phyloP scores from a whole-genome alignment of 2,113 vertebrate species.

The Tretioscincus oriximinensis region DNA sequence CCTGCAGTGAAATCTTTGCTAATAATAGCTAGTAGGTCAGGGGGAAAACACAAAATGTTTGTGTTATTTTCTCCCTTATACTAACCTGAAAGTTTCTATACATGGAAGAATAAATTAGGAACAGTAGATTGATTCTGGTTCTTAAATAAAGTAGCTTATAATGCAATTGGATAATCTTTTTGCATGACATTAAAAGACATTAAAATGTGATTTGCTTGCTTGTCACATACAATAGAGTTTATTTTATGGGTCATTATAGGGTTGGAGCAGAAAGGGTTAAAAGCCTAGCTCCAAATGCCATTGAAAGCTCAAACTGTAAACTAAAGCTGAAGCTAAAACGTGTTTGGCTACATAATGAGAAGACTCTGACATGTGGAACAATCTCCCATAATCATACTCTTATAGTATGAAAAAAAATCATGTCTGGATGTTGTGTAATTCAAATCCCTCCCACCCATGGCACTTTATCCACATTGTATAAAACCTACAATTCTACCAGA shows the following conservation, averaged over 20 bases:
- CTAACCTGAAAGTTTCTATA: conserved; percentile 21
- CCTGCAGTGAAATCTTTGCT: conserved; percentile 48
- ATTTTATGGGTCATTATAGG: neutral
- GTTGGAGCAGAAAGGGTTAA: neutral
- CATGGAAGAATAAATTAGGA: neutral
- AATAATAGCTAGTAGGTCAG: conserved; percentile 52
- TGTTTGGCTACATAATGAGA: no score
- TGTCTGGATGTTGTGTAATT: no score
- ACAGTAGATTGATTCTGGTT: neutral
- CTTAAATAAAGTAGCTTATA: no score
- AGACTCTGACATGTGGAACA: no score
- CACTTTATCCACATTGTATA: no score
- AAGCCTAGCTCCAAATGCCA: no score
- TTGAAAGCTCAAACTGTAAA: neutral
- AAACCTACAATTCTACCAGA: no score
- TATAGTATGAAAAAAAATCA: no score
- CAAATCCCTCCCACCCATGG: no score
- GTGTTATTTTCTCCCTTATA: conserved; percentile 29
- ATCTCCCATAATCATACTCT: no score
- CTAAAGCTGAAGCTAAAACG: no score
- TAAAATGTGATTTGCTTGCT: neutral
- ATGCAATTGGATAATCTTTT: neutral
- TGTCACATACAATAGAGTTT: neutral
- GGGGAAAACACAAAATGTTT: conserved; percentile 52
- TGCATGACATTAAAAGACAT: neutral